These are phyloP conservation scores for Globia sparganii DNA, from an alignment of 2,888 invertebrate genomes.

Conservation along the genomic window DNA sequence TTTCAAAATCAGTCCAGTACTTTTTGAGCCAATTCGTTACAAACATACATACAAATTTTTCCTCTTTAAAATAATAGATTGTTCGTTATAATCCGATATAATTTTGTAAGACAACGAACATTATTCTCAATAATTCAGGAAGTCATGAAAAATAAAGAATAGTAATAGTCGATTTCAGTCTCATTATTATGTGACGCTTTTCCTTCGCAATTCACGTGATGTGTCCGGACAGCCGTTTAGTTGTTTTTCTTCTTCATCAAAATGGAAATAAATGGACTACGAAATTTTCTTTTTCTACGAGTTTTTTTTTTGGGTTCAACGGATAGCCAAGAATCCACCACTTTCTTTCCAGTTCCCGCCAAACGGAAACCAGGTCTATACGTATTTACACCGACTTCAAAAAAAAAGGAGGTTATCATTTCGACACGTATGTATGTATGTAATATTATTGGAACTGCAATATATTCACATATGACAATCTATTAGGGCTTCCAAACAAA, in stretches of 20 bases:
- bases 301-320: slow-evolving; percentile 24
- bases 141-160: slow-evolving; percentile 26
- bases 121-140: slow-evolving; percentile 20
- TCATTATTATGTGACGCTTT: slow-evolving; percentile 9
- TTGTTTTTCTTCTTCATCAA: slow-evolving; percentile 32
- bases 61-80: no score
- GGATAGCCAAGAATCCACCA: slow-evolving; percentile 3
- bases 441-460: no score
- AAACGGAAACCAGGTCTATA: background rate
- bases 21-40: no score
- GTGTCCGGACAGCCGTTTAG: slow-evolving; percentile 17
- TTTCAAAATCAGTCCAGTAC: no score
- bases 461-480: no score
- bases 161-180: background rate
- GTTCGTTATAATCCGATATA: background rate
- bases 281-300: background rate
- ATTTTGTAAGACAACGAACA: background rate
- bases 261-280: slow-evolving; percentile 36
- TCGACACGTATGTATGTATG: no score
- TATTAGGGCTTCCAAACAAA: no score
- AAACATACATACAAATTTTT: no score
- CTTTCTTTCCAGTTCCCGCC: slow-evolving; percentile 23
- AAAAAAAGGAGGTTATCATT: no score
- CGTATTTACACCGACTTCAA: no score
- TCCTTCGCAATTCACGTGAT: slow-evolving; percentile 20